These are phyloP conservation scores for Tragelaphus scriptus DNA, from an alignment of 2,113 vertebrate genomes.

Conservation along the genomic window DNA sequence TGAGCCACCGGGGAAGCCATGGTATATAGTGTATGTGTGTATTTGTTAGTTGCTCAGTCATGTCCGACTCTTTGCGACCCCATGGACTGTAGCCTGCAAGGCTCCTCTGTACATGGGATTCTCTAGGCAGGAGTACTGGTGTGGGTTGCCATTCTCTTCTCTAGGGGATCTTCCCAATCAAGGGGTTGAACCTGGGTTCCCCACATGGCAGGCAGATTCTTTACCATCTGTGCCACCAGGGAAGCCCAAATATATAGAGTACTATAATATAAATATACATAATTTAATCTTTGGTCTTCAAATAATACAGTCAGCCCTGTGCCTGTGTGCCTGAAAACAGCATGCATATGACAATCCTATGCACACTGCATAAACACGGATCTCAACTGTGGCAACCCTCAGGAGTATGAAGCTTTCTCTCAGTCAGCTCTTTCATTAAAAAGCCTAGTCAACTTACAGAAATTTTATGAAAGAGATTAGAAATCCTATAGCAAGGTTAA, in stretches of 20 bases:
- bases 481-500: slow-evolving; percentile 29
- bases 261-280: not conserved
- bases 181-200: not conserved
- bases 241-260: not conserved
- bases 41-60: not conserved
- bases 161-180: not conserved
- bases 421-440: not conserved
- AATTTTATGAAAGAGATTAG: not conserved
- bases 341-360: not conserved
- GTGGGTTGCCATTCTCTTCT: not conserved
- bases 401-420: not conserved
- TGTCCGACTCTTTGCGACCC: not conserved
- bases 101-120: not conserved
- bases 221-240: not conserved
- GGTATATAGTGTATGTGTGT: not conserved
- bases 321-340: not conserved
- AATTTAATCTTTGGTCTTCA: not conserved
- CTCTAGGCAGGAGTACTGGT: not conserved
- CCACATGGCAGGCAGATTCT: not conserved
- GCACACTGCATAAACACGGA: not conserved
- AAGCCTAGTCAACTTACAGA: not conserved
- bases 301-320: not conserved
- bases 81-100: not conserved
- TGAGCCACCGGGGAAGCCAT: not conserved
- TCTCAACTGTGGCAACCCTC: not conserved